Evolutionary conservation across 2,888 invertebrate genomes (phyloP).

Genomic region (Physocephala rufipes): DNA sequence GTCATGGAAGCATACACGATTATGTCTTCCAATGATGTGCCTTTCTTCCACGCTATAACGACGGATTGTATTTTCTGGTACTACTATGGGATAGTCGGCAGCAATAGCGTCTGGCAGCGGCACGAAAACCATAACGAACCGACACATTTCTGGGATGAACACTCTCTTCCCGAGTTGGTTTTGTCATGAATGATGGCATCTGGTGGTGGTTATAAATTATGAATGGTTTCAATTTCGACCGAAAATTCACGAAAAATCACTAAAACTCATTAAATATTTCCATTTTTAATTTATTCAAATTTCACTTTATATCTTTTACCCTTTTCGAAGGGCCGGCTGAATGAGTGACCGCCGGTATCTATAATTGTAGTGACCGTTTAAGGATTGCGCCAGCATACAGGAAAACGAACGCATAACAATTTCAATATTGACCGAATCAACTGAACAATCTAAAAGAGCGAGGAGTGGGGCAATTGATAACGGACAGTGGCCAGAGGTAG

Average conservation of each 20-base stretch:
- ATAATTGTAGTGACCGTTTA: slow-evolving; percentile 1
- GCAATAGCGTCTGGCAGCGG: too few relatives aligned
- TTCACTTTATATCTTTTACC: background rate
- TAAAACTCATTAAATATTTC: slow-evolving; percentile 2
- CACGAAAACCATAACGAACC: too few relatives aligned
- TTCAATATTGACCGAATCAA: too few relatives aligned
- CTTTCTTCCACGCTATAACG: too few relatives aligned
- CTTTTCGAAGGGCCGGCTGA: background rate
- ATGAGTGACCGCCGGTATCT: background rate
- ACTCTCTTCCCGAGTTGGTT: background rate
- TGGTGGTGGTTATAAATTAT: background rate
- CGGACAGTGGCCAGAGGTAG: background rate
- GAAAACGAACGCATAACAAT: too few relatives aligned
- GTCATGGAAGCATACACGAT: background rate
- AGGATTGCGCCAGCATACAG: slow-evolving; percentile 15
- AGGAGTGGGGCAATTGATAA: background rate
- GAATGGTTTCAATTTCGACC: background rate
- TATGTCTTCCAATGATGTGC: too few relatives aligned
- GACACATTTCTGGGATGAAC: background rate
- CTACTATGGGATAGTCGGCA: too few relatives aligned
- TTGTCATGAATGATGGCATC: background rate
- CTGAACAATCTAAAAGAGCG: background rate
- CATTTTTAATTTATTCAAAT: background rate
- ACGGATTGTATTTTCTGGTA: too few relatives aligned
- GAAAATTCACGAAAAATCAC: slow-evolving; percentile 11